Evolutionary conservation across 2,888 invertebrate genomes (phyloP), one percentile per base, ranked within the genome.

Genomic region (Tipula unca): DNA sequence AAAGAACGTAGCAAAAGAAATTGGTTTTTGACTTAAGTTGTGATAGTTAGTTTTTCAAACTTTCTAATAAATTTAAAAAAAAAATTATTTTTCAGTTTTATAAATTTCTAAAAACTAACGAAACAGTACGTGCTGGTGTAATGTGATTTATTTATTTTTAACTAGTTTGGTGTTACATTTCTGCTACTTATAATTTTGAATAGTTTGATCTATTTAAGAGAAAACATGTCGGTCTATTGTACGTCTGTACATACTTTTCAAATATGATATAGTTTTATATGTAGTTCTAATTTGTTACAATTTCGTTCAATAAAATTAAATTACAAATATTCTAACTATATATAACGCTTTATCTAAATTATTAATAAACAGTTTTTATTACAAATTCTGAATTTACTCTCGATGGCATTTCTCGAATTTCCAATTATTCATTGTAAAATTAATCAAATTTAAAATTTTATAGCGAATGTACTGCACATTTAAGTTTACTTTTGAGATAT

Each of bases 21-120:
- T 69, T 69, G 69, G 69, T 69, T 69, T 69, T 69, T 69, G 69
- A 69, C 69, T 69, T 25, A 69, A 69, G 69, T 69, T 69, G 48
- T 48, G n/a, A 69, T 5, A 48, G n/a, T n/a, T 69, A 69, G 25
- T 69, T 69, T 69, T 69, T 69, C 1, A 69, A 69, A 69, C 69
- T 69, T 69, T 69, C 69, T 69, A 69, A 69, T 69, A 69, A 25
- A 69, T 69, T 69, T 69, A 25, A 25, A 69, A 69, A 54, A 54
- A 48, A 17, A 54, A 17, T 17, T 17, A 54, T 54, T 54, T 54
- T 4, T 54, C 17, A 54, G 48, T 54, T 54, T 54, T 54, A 32
- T 54, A 54, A 54, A 54, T 54, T 54, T 54, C 1, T 25, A 25
- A 25, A 69, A 69, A 69, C 48, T 48, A 48, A 17, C 48, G n/a